Percentiles rank a stretch among this genome's conserved stretches.
Evolutionary conservation across 2,797 vertebrate genomes (phyloP).

Genomic region (Diplodus puntazzo): DNA sequence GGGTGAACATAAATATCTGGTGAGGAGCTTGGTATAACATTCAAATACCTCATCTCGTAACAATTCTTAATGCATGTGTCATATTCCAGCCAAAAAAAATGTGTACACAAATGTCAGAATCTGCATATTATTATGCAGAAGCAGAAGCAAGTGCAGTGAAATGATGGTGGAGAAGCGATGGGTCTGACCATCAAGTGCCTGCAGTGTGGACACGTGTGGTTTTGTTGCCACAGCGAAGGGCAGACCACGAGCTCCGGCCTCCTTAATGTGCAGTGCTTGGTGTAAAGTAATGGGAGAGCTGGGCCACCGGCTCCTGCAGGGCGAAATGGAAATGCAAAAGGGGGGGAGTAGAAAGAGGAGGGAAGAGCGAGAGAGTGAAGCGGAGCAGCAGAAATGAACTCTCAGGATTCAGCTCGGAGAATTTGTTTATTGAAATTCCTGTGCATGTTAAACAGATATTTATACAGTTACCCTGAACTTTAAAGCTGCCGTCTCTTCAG

Average conservation of each 20-base stretch:
- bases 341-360: constrained; percentile 21
- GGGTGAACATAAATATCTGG: constrained; percentile 44
- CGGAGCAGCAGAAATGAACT: constrained; percentile 31
- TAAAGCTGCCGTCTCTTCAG: constrained; percentile 2
- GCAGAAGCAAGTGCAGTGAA: background rate
- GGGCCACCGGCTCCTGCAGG: constrained; percentile 49
- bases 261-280: constrained; percentile 44
- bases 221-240: constrained; percentile 32
- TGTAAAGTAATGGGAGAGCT: constrained; percentile 47
- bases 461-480: constrained; percentile 4
- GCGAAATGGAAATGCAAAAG: constrained; percentile 47
- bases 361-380: background rate
- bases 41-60: constrained; percentile 36
- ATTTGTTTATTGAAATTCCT: constrained; percentile 37
- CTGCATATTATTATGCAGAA: constrained; percentile 39
- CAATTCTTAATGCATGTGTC: constrained; percentile 13
- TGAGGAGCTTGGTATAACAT: constrained; percentile 34
- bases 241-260: constrained; percentile 46
- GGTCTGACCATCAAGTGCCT: constrained; percentile 14
- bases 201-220: constrained; percentile 21
- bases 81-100: constrained; percentile 18
- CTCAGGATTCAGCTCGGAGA: background rate
- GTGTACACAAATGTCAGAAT: constrained; percentile 48
- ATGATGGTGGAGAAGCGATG: constrained; percentile 18
- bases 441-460: background rate